Evolutionary conservation across 2,888 invertebrate genomes (phyloP).

Genomic region (Troides helena): DNA sequence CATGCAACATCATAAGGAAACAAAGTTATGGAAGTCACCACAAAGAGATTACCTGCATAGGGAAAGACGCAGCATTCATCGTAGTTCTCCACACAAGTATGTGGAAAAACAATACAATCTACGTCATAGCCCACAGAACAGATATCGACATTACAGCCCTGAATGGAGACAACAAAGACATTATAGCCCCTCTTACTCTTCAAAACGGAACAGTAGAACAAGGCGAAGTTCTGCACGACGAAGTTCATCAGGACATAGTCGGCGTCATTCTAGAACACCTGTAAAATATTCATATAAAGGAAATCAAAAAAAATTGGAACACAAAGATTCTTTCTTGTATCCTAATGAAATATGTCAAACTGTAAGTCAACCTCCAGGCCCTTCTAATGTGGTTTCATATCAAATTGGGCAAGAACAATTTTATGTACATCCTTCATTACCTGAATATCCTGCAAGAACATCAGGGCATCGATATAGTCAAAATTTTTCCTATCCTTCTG

Average conservation of each 20-base stretch:
- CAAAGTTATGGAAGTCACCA: slow-evolving; percentile 24
- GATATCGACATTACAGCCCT: slow-evolving; percentile 32
- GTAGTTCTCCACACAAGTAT: neutral
- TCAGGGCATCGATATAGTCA: slow-evolving; percentile 27
- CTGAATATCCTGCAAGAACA: slow-evolving; percentile 35
- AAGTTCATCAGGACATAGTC: slow-evolving; percentile 29
- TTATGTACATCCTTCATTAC: slow-evolving; percentile 28
- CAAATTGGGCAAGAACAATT: slow-evolving; percentile 26
- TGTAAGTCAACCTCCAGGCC: slow-evolving; percentile 27
- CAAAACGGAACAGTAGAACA: slow-evolving; percentile 32
- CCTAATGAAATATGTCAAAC: slow-evolving; percentile 40
- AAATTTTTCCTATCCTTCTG: slow-evolving; percentile 37
- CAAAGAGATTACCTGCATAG: slow-evolving; percentile 11
- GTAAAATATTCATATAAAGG: slow-evolving; percentile 17
- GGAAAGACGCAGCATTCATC: slow-evolving; percentile 11
- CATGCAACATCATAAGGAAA: slow-evolving; percentile 11
- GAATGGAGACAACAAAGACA: slow-evolving; percentile 34
- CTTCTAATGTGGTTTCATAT: slow-evolving; percentile 1
- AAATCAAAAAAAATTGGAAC: slow-evolving; percentile 16
- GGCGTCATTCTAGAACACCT: slow-evolving; percentile 27
- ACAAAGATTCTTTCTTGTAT: slow-evolving; percentile 50
- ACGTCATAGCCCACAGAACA: slow-evolving; percentile 22
- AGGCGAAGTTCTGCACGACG: slow-evolving; percentile 34
- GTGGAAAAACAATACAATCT: neutral
- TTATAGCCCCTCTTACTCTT: slow-evolving; percentile 27